phyloP scores from a whole-genome alignment of 1,140 invertebrate genomes.

The Macrobrachium rosenbergii region DNA sequence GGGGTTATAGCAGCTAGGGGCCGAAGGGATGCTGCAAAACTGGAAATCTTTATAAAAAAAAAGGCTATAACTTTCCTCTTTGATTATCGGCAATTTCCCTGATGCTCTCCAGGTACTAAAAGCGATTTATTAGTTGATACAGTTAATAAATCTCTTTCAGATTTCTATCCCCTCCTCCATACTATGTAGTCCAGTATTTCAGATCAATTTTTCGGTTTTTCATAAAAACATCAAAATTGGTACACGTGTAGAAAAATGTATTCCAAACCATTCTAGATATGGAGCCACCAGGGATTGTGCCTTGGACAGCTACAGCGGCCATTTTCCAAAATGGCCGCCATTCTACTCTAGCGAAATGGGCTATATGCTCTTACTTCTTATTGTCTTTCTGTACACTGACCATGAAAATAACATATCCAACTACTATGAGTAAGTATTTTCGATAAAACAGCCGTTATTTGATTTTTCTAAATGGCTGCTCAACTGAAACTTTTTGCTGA shows the following conservation, averaged over 20 bases:
- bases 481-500: too few species aligned
- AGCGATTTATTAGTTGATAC: not conserved
- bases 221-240: not conserved
- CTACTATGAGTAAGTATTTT: not conserved
- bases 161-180: too few species aligned
- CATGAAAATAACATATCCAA: not conserved
- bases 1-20: too few species aligned
- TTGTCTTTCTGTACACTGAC: not conserved
- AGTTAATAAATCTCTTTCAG: too few species aligned
- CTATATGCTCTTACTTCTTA: not conserved
- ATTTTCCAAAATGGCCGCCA: conserved; percentile 3
- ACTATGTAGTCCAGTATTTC: not conserved
- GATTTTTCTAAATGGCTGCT: too few species aligned
- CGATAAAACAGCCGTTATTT: not conserved
- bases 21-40: too few species aligned
- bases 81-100: too few species aligned
- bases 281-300: not conserved
- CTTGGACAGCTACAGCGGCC: not conserved
- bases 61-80: too few species aligned
- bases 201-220: not conserved
- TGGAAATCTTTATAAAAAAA: too few species aligned
- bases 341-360: not conserved
- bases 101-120: too few species aligned
- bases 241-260: not conserved
- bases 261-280: not conserved